Percentiles rank a stretch among this genome's conserved stretches.
phyloP scores from a whole-genome alignment of 2,113 vertebrate species.

The Serinus canaria region DNA sequence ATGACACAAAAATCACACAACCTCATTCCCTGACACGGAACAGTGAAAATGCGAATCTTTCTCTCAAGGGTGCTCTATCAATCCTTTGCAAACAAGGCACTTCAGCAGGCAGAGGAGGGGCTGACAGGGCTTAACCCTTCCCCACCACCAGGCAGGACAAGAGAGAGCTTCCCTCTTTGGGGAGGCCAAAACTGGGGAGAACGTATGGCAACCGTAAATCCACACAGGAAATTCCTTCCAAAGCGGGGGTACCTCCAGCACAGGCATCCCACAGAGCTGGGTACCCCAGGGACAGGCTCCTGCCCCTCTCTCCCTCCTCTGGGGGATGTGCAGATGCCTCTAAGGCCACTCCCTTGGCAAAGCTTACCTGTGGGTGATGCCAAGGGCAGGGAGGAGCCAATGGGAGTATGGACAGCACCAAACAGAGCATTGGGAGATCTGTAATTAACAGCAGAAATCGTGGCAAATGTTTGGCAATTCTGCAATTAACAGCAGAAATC shows the following conservation, averaged over 20 bases:
- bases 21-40: constrained; percentile 60
- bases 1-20: constrained; percentile 65
- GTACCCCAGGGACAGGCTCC: not conserved
- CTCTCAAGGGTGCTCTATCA: constrained; percentile 60
- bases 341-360: no score
- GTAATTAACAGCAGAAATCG: fast-evolving
- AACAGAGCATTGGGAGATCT: fast-evolving
- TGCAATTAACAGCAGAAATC: not conserved
- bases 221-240: fast-evolving
- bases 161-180: not conserved
- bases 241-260: fast-evolving
- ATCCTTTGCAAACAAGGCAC: constrained; percentile 58
- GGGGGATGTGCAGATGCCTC: not conserved
- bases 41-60: constrained; percentile 57
- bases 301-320: not conserved
- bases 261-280: not conserved
- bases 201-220: fast-evolving
- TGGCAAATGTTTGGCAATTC: no score
- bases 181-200: not conserved
- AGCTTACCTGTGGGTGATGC: fast-evolving
- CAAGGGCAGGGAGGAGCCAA: not conserved
- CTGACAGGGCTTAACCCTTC: constrained; percentile 55
- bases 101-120: constrained; percentile 23
- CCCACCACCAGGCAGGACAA: not conserved
- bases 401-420: fast-evolving